These are phyloP conservation scores for Drosophila robusta DNA, from an alignment of 2,888 invertebrate genomes.

Conservation along the genomic window DNA sequence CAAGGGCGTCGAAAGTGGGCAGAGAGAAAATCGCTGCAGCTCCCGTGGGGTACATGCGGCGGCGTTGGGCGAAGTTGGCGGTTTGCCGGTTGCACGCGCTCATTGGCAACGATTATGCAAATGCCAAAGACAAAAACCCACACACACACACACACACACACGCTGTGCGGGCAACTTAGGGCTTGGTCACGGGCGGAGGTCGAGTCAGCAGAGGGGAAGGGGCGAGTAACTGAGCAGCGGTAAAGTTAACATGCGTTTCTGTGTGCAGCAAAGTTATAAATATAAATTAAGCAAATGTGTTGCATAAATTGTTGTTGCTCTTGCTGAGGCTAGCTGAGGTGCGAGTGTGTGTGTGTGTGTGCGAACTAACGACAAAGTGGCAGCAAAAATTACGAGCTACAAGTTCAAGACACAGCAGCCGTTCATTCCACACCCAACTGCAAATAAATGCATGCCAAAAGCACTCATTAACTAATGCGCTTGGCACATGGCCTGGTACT, in stretches of 20 bases:
- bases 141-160: slow-evolving; percentile 10
- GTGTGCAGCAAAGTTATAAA: slow-evolving; percentile 70
- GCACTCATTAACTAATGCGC: not conserved
- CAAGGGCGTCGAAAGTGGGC: not conserved
- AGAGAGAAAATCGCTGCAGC: slow-evolving; percentile 27
- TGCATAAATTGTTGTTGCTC: slow-evolving; percentile 73
- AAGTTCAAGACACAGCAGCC: slow-evolving; percentile 47
- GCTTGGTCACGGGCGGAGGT: not conserved
- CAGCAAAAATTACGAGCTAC: slow-evolving; percentile 71
- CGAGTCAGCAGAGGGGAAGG: not conserved
- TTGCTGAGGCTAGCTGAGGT: slow-evolving; percentile 36
- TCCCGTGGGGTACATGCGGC: slow-evolving; percentile 9
- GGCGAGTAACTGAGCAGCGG: slow-evolving; percentile 22
- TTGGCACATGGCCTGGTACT: too few species aligned
- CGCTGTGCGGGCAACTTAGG: slow-evolving; percentile 16
- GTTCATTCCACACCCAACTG: slow-evolving; percentile 23
- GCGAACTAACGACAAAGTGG: slow-evolving; percentile 55
- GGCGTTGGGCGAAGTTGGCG: not conserved
- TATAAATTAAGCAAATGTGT: slow-evolving; percentile 81
- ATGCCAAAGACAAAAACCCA: slow-evolving; percentile 49
- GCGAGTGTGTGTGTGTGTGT: slow-evolving; percentile 18
- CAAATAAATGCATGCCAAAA: slow-evolving; percentile 11
- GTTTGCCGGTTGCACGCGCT: slow-evolving; percentile 51
- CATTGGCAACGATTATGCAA: slow-evolving; percentile 73
- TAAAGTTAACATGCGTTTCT: slow-evolving; percentile 45